A percentile compares a stretch with the other conserved stretches of the same genome.
These are phyloP conservation scores for Teleiodes luculella DNA, from an alignment of 2,888 invertebrate genomes.

Conservation along the genomic window DNA sequence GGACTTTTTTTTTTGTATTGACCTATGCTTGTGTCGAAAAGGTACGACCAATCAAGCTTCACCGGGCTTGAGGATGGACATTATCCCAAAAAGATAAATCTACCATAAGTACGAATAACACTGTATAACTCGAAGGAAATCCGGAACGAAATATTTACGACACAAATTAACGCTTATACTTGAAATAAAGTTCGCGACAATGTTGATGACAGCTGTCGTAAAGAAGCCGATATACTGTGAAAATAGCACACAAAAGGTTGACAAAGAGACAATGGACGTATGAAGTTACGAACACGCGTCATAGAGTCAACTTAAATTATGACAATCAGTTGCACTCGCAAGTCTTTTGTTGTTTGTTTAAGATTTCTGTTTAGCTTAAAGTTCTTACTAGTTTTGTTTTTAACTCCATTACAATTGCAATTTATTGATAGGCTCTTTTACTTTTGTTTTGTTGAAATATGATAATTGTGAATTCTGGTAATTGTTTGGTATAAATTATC, in stretches of 20 bases:
- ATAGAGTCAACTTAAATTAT: constrained; percentile 42
- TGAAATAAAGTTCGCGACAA: constrained; percentile 30
- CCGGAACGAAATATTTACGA: constrained; percentile 11
- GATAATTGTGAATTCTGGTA: too few species aligned
- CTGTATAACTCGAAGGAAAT: neutral
- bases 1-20: too few species aligned
- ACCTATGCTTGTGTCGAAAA: too few species aligned
- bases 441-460: too few species aligned
- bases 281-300: constrained; percentile 47
- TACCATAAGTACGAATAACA: neutral
- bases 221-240: constrained; percentile 59
- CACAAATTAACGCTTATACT: constrained; percentile 21
- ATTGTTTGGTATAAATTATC: too few species aligned
- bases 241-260: constrained; percentile 43
- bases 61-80: too few species aligned
- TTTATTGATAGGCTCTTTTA: too few species aligned
- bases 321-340: constrained; percentile 41
- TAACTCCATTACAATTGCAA: too few species aligned
- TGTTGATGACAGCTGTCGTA: constrained; percentile 50
- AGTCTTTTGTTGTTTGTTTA: constrained; percentile 11
- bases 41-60: too few species aligned
- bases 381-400: too few species aligned
- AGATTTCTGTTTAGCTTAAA: neutral
- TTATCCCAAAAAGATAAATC: neutral
- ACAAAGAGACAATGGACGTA: constrained; percentile 60